phyloP scores from a whole-genome alignment of 2,888 invertebrate species.

The Desoria tigrina region DNA sequence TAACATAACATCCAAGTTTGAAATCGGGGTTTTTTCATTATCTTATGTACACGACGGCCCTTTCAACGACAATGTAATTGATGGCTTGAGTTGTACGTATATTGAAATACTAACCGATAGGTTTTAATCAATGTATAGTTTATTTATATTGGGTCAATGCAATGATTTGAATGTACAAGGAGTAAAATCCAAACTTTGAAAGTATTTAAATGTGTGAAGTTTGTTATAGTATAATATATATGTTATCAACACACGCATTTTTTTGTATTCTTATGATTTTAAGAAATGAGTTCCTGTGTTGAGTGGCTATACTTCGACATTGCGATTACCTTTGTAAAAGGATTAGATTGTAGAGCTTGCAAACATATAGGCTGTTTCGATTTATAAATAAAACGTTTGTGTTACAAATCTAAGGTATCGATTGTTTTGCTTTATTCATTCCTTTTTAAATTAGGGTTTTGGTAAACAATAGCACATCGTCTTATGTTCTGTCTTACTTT shows the following conservation, averaged over 20 bases:
- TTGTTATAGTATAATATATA: neutral
- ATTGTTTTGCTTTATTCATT: slow-evolving; percentile 6
- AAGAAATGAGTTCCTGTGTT: slow-evolving; percentile 25
- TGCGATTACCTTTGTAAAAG: neutral
- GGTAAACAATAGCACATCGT: slow-evolving; percentile 44
- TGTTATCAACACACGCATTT: slow-evolving; percentile 3
- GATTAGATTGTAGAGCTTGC: neutral
- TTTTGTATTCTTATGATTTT: slow-evolving; percentile 25
- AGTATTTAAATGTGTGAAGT: slow-evolving; percentile 15
- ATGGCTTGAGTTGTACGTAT: neutral
- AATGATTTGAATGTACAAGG: slow-evolving; percentile 17
- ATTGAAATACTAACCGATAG: neutral
- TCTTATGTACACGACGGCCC: too few relatives aligned
- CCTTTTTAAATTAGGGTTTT: slow-evolving; percentile 29
- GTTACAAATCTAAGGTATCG: neutral
- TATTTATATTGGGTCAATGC: neutral
- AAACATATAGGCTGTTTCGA: neutral
- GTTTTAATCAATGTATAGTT: neutral
- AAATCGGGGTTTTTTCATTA: too few relatives aligned
- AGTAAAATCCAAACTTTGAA: slow-evolving; percentile 10
- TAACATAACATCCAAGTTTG: too few relatives aligned
- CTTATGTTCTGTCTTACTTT: slow-evolving; percentile 32
- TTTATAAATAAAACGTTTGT: neutral
- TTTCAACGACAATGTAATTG: too few relatives aligned
- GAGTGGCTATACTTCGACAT: neutral